Percentiles rank a stretch among this genome's conserved stretches.
These are phyloP conservation scores for Trichomycterus rosablanca DNA, from an alignment of 2,113 vertebrate genomes.

Conservation along the genomic window DNA sequence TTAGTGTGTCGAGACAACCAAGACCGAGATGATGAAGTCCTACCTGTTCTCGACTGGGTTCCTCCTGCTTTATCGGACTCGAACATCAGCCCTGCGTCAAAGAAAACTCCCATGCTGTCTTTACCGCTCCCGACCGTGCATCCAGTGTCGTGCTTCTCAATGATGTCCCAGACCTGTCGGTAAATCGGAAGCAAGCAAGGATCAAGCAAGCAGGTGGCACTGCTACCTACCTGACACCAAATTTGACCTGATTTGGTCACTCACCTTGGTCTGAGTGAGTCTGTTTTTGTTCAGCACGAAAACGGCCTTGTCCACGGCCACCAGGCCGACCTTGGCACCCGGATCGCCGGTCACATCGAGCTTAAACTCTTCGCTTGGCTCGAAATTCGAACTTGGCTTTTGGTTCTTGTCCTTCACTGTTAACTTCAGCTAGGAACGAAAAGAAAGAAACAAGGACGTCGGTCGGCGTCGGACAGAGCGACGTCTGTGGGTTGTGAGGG, in stretches of 20 bases:
- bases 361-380: conserved; percentile 28
- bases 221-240: background rate
- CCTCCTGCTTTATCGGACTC: conserved; percentile 43
- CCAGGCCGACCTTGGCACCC: conserved; percentile 56
- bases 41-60: conserved; percentile 54
- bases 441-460: background rate
- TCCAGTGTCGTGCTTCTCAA: conserved; percentile 61
- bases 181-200: background rate
- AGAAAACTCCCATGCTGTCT: conserved; percentile 59
- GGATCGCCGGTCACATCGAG: conserved; percentile 60
- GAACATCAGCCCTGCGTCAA: conserved; percentile 61
- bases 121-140: conserved; percentile 61
- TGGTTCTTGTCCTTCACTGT: too few species aligned
- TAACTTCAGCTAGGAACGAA: conserved; percentile 45
- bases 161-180: conserved; percentile 58
- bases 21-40: too few species aligned
- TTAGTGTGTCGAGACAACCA: too few species aligned
- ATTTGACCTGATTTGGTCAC: background rate
- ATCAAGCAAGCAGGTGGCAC: background rate
- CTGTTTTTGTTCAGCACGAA: conserved; percentile 58
- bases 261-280: conserved; percentile 62
- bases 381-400: background rate
- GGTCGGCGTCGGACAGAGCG: background rate
- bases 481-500: background rate
- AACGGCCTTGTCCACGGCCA: conserved; percentile 64